Conservation (phyloP, 2,113 vertebrate species). For the Boulengerochromis microlepis region DNA sequence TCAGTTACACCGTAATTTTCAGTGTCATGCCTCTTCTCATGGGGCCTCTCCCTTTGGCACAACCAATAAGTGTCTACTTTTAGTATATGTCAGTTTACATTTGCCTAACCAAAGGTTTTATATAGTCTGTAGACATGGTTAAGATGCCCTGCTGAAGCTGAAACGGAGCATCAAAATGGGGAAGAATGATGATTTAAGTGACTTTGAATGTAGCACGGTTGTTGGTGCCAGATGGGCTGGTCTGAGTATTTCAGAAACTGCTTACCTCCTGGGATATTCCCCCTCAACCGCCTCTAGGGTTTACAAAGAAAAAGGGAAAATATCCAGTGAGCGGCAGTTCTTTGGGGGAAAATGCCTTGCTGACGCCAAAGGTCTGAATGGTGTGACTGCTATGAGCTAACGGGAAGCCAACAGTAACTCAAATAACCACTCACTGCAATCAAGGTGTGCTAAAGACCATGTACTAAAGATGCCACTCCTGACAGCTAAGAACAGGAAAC, state of each 20-base stretch:
- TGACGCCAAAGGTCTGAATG: neutral
- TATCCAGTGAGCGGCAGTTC: neutral
- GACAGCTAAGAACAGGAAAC: neutral
- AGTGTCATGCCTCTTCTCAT: neutral
- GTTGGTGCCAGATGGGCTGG: neutral
- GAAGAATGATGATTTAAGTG: neutral
- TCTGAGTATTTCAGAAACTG: neutral
- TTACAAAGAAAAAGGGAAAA: neutral
- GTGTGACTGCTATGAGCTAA: neutral
- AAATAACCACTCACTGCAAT: neutral
- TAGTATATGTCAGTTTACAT: neutral
- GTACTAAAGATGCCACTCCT: neutral
- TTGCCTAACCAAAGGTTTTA: neutral
- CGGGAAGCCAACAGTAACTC: neutral
- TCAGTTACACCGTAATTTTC: neutral
- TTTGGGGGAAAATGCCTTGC: neutral
- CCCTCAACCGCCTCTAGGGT: neutral
- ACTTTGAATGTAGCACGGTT: neutral
- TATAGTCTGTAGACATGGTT: neutral
- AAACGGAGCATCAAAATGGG: neutral
- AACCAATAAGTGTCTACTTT: neutral
- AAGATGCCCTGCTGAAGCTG: neutral
- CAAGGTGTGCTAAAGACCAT: neutral
- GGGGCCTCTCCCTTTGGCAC: neutral
- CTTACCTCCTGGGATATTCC: accelerated